Percentiles rank a stretch among this genome's conserved stretches.
phyloP scores from a whole-genome alignment of 2,113 vertebrate genomes.

The Phrynosoma blainvillii region DNA sequence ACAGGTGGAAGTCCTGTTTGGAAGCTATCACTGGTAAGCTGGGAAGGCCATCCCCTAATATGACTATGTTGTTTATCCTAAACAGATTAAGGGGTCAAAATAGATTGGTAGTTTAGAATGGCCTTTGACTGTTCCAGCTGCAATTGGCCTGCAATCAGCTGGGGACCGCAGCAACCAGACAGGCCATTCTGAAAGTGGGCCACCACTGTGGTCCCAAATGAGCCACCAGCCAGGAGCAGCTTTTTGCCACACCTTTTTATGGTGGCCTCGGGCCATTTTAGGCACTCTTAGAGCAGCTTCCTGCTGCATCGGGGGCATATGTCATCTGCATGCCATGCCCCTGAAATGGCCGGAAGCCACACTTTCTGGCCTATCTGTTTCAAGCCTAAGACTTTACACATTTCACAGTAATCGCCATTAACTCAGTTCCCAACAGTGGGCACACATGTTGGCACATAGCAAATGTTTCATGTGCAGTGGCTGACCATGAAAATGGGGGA shows the following conservation, averaged over 20 bases:
- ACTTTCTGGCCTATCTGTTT: neutral
- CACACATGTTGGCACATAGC: too few relatives aligned
- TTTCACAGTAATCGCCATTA: neutral
- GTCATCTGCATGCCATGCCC: too few relatives aligned
- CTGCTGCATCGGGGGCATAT: neutral
- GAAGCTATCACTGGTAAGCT: neutral
- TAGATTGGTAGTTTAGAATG: too few relatives aligned
- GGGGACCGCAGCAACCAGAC: too few relatives aligned
- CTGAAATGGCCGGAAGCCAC: too few relatives aligned
- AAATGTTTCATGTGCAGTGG: neutral
- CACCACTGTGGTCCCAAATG: too few relatives aligned
- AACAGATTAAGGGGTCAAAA: neutral
- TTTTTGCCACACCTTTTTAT: too few relatives aligned
- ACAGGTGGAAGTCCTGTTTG: neutral
- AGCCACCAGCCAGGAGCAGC: too few relatives aligned
- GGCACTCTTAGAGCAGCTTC: neutral
- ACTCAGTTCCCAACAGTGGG: neutral
- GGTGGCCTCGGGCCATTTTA: too few relatives aligned
- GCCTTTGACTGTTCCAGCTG: too few relatives aligned
- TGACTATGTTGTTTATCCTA: neutral
- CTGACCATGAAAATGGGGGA: neutral
- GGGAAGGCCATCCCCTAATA: neutral
- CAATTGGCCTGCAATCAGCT: too few relatives aligned
- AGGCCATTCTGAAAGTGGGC: too few relatives aligned
- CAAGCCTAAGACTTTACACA: neutral